Conservation (phyloP, 2,888 invertebrate species). For the Cylindroiulus punctatus region DNA sequence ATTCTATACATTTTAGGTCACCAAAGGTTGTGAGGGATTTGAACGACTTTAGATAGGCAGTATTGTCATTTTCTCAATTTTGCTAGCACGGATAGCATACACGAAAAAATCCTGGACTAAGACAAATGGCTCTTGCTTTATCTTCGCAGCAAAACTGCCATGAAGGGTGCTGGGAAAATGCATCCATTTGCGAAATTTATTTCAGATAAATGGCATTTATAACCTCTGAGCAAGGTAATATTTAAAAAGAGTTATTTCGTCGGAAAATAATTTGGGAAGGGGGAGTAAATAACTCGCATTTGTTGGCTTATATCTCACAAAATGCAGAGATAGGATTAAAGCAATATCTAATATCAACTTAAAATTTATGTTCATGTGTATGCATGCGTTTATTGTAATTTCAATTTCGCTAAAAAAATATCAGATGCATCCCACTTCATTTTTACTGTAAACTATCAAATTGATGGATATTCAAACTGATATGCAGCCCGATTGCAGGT, state of each 20-base stretch:
- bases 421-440: too few relatives aligned
- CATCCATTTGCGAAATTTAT: constrained; percentile 44
- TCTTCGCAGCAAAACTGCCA: constrained; percentile 16
- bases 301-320: not conserved
- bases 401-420: not conserved
- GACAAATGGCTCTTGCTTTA: constrained; percentile 45
- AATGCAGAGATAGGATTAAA: constrained; percentile 4
- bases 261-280: not conserved
- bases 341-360: constrained; percentile 15
- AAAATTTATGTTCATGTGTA: constrained; percentile 4
- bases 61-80: constrained; percentile 46
- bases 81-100: constrained; percentile 9
- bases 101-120: constrained; percentile 46
- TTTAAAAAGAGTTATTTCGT: constrained; percentile 32
- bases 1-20: constrained; percentile 39
- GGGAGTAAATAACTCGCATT: not conserved
- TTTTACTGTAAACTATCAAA: not conserved
- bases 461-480: too few relatives aligned
- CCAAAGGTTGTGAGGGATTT: constrained; percentile 46
- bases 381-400: not conserved
- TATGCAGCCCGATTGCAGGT: too few relatives aligned
- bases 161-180: constrained; percentile 12
- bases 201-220: constrained; percentile 40
- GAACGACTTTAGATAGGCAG: constrained; percentile 49
- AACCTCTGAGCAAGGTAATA: constrained; percentile 17